Evolutionary conservation across 2,797 vertebrate genomes (phyloP).

Genomic region (Danio tinwini): DNA sequence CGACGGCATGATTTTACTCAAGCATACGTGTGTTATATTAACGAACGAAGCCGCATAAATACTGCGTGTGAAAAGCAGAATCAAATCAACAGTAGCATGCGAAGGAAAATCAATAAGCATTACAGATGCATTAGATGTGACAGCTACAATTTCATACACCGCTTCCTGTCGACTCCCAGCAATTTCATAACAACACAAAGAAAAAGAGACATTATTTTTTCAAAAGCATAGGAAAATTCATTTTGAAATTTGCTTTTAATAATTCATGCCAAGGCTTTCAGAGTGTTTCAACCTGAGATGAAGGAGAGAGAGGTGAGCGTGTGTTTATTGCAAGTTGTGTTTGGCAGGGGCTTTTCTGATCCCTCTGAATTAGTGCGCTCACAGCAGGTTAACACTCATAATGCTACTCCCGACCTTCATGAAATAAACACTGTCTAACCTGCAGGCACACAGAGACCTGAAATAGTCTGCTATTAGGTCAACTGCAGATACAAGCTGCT

Average conservation of each 20-base stretch:
- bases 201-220: constrained; percentile 72
- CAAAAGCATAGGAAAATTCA: constrained; percentile 65
- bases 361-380: background rate
- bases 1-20: constrained; percentile 16
- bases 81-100: constrained; percentile 32
- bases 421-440: constrained; percentile 25
- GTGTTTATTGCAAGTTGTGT: constrained; percentile 9
- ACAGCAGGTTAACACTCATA: constrained; percentile 14
- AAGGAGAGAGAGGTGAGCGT: constrained; percentile 28
- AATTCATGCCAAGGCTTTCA: constrained; percentile 73
- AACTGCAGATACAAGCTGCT: constrained; percentile 1
- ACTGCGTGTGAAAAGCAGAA: constrained; percentile 54
- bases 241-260: constrained; percentile 75
- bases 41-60: constrained; percentile 40
- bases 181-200: constrained; percentile 66
- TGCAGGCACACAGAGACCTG: background rate
- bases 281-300: constrained; percentile 69
- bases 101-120: constrained; percentile 68
- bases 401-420: background rate
- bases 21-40: background rate
- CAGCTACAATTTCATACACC: constrained; percentile 75
- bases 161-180: constrained; percentile 67
- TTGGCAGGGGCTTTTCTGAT: background rate
- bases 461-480: background rate
- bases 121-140: constrained; percentile 69